A percentile compares a stretch with the other conserved stretches of the same genome.
phyloP scores from a whole-genome alignment of 1,140 invertebrate genomes.

The Dinothrombium tinctorium region DNA sequence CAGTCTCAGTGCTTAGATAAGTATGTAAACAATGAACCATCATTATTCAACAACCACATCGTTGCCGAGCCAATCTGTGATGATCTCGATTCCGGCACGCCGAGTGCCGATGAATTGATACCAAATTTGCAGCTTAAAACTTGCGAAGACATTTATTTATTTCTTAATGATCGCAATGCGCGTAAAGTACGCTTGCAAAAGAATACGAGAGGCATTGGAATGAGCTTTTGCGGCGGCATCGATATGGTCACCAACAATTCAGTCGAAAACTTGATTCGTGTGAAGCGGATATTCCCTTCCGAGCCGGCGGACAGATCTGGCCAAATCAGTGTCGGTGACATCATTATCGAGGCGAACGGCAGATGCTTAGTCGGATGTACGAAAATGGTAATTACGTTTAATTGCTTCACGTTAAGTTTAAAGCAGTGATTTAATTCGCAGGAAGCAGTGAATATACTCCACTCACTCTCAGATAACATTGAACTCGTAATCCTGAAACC shows the following conservation, averaged over 20 bases:
- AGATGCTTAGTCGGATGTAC: background rate
- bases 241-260: background rate
- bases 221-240: background rate
- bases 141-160: too few species aligned
- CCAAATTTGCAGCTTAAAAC: too few species aligned
- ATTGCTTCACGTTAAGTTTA: background rate
- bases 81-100: too few species aligned
- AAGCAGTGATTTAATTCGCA: background rate
- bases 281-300: background rate
- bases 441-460: background rate
- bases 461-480: background rate
- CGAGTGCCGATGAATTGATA: too few species aligned
- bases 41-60: background rate
- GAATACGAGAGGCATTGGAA: background rate
- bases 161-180: too few species aligned
- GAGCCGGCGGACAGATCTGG: background rate
- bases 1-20: background rate
- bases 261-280: background rate
- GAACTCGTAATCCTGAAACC: too few species aligned
- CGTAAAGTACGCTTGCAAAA: too few species aligned
- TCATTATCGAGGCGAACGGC: background rate
- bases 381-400: background rate
- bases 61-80: too few species aligned
- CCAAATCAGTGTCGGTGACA: background rate
- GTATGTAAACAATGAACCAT: background rate